Base-by-base conservation (phyloP, 2,888 invertebrate genomes). In the Apotomis betuletana region DNA sequence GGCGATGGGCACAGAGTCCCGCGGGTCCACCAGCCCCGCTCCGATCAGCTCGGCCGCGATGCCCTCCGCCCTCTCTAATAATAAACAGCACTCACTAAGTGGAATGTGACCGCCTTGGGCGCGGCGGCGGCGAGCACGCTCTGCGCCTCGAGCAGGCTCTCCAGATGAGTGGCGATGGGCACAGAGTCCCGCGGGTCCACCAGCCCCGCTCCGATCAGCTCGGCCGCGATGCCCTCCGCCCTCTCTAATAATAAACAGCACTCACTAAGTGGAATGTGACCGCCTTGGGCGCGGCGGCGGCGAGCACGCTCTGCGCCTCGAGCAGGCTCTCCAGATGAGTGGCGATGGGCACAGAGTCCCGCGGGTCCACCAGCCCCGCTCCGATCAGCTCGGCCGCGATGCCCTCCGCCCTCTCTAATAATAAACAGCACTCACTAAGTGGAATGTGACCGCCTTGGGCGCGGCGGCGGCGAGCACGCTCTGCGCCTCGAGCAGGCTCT, bases 1-100 rank as follows among this genome's bases (percentile, higher is more conserved):
- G 4, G 89, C 81, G 12, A 92, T 87, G 15, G 89, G 85, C 60
- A 83, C 87, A 0, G 87, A 83, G 75, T 92, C 92, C 1, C 81
- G 82, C 0, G 90, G 97, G 87, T 99, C 98, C 15, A 99, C 98
- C 10, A 99, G 94, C 2, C 98, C 98, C 6, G 99, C 99, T 67
- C 98, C 97, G 6, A 99, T 98, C 77, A 99, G 92, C 91, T 99
- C 99, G 8, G 96, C 94, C 2, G 99, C 98, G 69, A 99, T 99
- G 51, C 98, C 98, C 83, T 98, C 98, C 0, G 98, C 95, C 0
- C n/a, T n/a, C n/a, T n/a, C n/a, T n/a, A n/a, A n/a, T n/a, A n/a
- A n/a, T n/a, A n/a, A n/a, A n/a, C 9, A 3, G 6, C 1, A 73
- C 87, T 85, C 76, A 91, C 91, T 85, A 92, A 83, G 77, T 87